Evolutionary conservation across 2,113 vertebrate genomes (phyloP).

Genomic region (Felis catus): F.catus_Fca126_mat1.0 CM031419.1:37641001-37641500

Average conservation of each 20-base stretch:
- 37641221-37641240: not conserved
- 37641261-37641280: not conserved
- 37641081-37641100: not conserved
- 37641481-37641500: too few species aligned
- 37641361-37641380: not conserved
- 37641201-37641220: not conserved
- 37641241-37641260: not conserved
- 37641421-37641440: not conserved
- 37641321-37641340: not conserved
- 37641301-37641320: conserved; percentile 8
- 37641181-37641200: not conserved
- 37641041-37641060: not conserved
- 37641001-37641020: not conserved
- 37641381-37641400: not conserved
- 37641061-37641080: not conserved
- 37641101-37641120: not conserved
- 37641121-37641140: not conserved
- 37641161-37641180: not conserved
- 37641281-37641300: not conserved
- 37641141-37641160: not conserved
- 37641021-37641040: not conserved
- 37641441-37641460: not conserved
- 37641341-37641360: not conserved
- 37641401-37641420: not conserved
- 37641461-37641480: too few species aligned